Evolutionary conservation across 64 coral and sea anemone species (phyloP), one percentile per base, ranked within the genome.

Genomic region (Anthopleura sola): DNA sequence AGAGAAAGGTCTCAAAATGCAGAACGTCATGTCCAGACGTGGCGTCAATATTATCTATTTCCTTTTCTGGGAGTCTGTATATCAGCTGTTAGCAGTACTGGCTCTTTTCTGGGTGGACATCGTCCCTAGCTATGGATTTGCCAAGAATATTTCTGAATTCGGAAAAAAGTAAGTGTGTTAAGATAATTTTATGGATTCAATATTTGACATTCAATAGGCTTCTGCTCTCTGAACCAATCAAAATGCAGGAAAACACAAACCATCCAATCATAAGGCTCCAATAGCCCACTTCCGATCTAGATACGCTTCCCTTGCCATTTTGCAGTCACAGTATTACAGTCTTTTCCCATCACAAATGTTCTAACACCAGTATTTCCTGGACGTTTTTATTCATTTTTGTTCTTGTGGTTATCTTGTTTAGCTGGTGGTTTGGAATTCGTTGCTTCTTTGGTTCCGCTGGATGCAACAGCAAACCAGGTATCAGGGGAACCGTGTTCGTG

Each of bases 351-450:
- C 40, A 44, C 40, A 44, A 44, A 44, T 44, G 40, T 44, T 44
- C 40, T 44, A 44, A 44, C 40, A 44, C 40, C 40, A 44, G 55
- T 56, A 18, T 56, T 18, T 56, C 55, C 55, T 56, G 54, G 20
- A 36, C 10, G 10, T 14, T 21, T 62, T 58, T 34, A 28, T 58
- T 26, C 28, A 58, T 12, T 34, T 56, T 50, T 78, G 2, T 66
- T 53, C 13, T 11, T 5, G 36, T 71, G 13, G 40, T 34, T 82
- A 33, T 75, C n/a, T n/a, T 84, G 40, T 88, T 39, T 66, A 98
- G 95, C 82, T 98, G 95, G 95, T 93, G 91, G 88, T 98, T 93
- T 87, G 95, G 95, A 69, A 14, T 98, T 15, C 88, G 80, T 24
- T 98, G 95, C 87, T 98, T 98, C 47, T 98, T 98, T 28, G 91